phyloP scores from a whole-genome alignment of 2,888 invertebrate species.

The Microchrysa polita region DNA sequence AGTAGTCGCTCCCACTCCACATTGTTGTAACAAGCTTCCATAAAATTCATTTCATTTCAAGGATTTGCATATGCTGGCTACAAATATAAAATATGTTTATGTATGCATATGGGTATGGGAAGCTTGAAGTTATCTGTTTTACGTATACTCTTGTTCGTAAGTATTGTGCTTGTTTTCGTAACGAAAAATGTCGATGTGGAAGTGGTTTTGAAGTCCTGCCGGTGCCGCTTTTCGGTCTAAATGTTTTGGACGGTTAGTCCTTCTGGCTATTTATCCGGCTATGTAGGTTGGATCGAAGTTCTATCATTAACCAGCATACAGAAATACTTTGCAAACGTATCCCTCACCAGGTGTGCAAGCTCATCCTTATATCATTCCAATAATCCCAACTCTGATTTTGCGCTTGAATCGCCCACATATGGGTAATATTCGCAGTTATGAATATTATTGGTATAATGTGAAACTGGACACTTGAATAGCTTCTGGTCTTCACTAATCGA shows the following conservation, averaged over 20 bases:
- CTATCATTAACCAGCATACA: background rate
- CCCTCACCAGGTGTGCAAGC: conserved; percentile 10
- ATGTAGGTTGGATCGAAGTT: conserved; percentile 12
- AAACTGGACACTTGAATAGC: too few relatives aligned
- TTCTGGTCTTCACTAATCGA: too few relatives aligned
- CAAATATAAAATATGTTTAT: conserved; percentile 1
- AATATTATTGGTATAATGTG: too few relatives aligned
- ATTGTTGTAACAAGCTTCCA: conserved; percentile 32
- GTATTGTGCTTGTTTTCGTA: too few relatives aligned
- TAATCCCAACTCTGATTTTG: too few relatives aligned
- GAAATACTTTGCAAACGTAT: background rate
- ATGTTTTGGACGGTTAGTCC: background rate
- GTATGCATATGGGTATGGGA: too few relatives aligned
- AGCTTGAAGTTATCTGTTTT: too few relatives aligned
- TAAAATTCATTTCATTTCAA: conserved; percentile 36
- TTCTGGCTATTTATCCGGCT: background rate
- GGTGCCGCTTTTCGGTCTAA: background rate
- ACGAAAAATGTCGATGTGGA: background rate
- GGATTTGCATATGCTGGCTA: conserved; percentile 2
- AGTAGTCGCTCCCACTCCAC: background rate
- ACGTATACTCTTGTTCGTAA: too few relatives aligned
- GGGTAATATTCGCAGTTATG: too few relatives aligned
- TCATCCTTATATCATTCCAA: too few relatives aligned
- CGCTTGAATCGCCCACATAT: too few relatives aligned
- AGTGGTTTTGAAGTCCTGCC: background rate